A percentile compares a stretch with the other conserved stretches of the same genome.
Evolutionary conservation across 1,140 invertebrate genomes (phyloP).

Genomic region (Eufriesea mexicana): DNA sequence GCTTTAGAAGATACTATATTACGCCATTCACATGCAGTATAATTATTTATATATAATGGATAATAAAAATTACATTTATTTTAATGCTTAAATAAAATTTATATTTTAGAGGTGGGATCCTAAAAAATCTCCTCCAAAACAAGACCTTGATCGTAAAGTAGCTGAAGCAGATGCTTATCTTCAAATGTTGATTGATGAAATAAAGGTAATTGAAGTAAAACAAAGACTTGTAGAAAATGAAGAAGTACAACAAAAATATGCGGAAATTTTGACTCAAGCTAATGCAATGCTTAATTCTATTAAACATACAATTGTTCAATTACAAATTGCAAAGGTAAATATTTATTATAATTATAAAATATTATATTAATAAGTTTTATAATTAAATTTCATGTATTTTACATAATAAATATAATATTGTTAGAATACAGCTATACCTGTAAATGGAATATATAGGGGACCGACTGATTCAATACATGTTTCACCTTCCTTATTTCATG

Average conservation of each 20-base stretch:
- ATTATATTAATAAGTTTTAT: constrained; percentile 7
- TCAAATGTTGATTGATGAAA: constrained; percentile 97
- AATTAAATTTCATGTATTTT: background rate
- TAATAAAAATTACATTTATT: background rate
- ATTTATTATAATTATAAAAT: constrained; percentile 23
- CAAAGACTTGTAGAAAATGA: constrained; percentile 71
- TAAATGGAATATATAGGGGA: constrained; percentile 91
- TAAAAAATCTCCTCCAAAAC: constrained; percentile 84
- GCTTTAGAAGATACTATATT: constrained; percentile 97
- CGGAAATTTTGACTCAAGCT: constrained; percentile 76
- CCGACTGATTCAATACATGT: constrained; percentile 77
- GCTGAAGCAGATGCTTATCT: constrained; percentile 98
- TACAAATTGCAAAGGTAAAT: constrained; percentile 97
- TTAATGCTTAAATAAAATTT: background rate
- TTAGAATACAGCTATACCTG: constrained; percentile 93
- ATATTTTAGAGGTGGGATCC: constrained; percentile 83
- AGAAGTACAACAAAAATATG: constrained; percentile 74
- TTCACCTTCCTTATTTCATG: constrained; percentile 68
- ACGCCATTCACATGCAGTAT: constrained; percentile 88
- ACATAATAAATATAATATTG: constrained; percentile 67
- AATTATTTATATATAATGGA: background rate
- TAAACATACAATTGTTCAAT: constrained; percentile 97
- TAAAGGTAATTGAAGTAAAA: constrained; percentile 85
- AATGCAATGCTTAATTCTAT: constrained; percentile 85
- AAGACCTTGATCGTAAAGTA: constrained; percentile 95